Base-by-base conservation (phyloP, 2,797 vertebrate species). In the Cossypha polioptera region DNA sequence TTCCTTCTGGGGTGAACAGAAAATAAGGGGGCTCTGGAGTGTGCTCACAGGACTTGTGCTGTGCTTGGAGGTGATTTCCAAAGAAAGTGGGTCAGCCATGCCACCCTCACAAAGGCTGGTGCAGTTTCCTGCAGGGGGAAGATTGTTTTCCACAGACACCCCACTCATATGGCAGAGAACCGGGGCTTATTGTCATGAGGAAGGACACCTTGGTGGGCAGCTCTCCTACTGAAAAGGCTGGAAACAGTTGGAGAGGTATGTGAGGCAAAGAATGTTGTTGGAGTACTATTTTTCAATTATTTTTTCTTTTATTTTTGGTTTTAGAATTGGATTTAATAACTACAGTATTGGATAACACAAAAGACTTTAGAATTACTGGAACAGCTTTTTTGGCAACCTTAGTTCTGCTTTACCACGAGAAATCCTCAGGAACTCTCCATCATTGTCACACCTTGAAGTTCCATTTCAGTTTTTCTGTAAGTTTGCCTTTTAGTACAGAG, bases 331-430 rank as follows among this genome's bases (percentile, higher is more conserved):
- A 50, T 86, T 87, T 48, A 71, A 21, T 76, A 82, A 48, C 25
- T 93, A 67, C 2, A 0, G 42, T 40, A 31, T 2, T 42, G 53
- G 21, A 54, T 71, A 74, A 68, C 18, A 85, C 42, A 83, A 74
- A 83, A 24, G 25, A 29, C 53, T 90, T 86, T 29, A 65, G 43
- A 91, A 90, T 42, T 19, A 69, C 35, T 58, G 50, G 62, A 65
- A 47, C 24, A 72, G 15, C 10, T 81, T 35, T 93, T 94, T 42
- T 59, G 73, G 51, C 62, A 83, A 22, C 35, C n/a, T 96, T 94
- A 53, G 62, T 69, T 69, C 94, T 93, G 59, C 55, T 89, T 90
- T 89, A 68, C 71, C 38, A 35, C 42, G 86, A 91, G 81, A 93
- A 80, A 73, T 42, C 58, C 43, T 90, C 36, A 35, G 55, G 43